Evolutionary conservation across 2,113 vertebrate genomes (phyloP).

Genomic region (Myotis brandtii): DNA sequence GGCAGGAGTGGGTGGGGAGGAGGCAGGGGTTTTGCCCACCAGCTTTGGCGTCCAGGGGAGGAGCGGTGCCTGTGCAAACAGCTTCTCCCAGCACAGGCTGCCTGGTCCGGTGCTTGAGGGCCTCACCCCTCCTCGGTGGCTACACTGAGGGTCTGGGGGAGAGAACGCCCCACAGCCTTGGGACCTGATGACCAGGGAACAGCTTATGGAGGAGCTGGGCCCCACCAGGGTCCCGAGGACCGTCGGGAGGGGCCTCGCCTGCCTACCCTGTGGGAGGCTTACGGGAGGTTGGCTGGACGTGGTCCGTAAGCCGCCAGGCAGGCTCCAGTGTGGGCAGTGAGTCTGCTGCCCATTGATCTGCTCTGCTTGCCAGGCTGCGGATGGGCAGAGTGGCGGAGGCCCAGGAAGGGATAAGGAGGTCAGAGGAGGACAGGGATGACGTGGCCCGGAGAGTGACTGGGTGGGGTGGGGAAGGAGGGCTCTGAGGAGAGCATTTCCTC

Average conservation of each 20-base stretch:
- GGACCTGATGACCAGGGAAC: background rate
- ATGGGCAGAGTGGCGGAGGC: background rate
- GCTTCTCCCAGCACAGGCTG: background rate
- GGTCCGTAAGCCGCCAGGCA: background rate
- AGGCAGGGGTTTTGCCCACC: background rate
- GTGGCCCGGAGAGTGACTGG: background rate
- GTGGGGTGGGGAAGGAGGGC: background rate
- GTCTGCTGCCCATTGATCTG: background rate
- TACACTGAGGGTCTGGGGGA: background rate
- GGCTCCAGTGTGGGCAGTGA: background rate
- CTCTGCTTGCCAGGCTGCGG: background rate
- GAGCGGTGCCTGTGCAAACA: background rate
- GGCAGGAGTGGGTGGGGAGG: background rate
- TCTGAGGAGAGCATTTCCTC: background rate
- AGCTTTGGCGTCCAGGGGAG: background rate
- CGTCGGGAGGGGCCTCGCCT: background rate
- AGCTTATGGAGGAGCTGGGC: background rate
- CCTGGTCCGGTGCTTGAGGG: background rate
- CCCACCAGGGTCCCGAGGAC: background rate
- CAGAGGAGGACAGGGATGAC: background rate
- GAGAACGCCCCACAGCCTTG: background rate
- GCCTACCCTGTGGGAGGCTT: background rate
- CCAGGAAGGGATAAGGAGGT: background rate
- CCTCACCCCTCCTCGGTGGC: background rate
- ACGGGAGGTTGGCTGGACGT: rapidly evolving